Base-by-base conservation (phyloP, 2,888 invertebrate genomes). In the Dicranocentrus wangi region DNA sequence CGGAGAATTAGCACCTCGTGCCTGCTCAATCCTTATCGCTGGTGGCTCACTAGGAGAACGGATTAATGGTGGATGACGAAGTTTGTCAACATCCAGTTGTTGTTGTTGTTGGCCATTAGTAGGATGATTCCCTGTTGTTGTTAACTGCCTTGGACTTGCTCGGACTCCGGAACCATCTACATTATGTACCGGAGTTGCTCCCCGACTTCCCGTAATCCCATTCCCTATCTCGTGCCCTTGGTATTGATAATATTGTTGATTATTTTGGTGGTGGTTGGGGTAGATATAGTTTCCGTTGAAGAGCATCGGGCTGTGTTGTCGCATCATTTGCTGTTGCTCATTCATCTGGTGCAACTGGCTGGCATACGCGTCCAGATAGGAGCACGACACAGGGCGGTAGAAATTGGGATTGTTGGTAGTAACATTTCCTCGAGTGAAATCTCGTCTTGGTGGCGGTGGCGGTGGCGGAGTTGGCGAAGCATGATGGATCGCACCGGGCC, bases 41-140 rank as follows among this genome's bases (percentile, higher is more conserved):
- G 85, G 86, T 7, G 86, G 86, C 63, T 86, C 86, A 81, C 86
- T 86, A 13, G 86, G 86, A 42, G 85, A 86, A 25, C 86, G 71
- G 51, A 82, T 75, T 68, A 83, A 68, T 69, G 63, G 55, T 0
- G 69, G 23, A 58, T 85, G 82, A 76, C 82, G 79, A 77, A 43
- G 60, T 51, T 39, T 71, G 23, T 55, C 68, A 70, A 47, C 63
- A 21, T 71, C 71, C 73, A 70, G 23, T 8, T 60, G 42, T 3
- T 8, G 51, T 17, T 3, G 5, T n/a, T 7, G 10, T 39, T 5
- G 13, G 15, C 2, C n/a, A n/a, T 47, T 47, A 58, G 42, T 43
- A 27, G 27, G 60, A 69, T 61, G 43, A 32, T 39, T 42, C 0
- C 2, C 3, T 17, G 39, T 55, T 39, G 21, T 15, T 17, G 25